phyloP scores from a whole-genome alignment of 2,113 vertebrate genomes.

The Hippocampus comes region DNA sequence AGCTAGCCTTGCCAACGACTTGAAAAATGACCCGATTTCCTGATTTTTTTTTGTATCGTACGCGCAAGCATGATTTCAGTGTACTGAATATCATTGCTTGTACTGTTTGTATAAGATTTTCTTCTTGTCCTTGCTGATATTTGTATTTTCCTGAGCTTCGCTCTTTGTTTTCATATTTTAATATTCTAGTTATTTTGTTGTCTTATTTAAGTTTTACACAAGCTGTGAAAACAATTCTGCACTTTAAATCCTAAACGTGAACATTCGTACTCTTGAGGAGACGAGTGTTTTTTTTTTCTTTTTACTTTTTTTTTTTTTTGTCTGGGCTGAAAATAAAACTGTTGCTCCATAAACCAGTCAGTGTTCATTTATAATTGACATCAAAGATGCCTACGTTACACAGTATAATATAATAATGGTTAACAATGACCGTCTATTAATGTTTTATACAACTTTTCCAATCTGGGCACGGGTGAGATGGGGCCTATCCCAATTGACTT shows the following conservation, averaged over 20 bases:
- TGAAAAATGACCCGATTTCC: conserved; percentile 61
- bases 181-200: conserved; percentile 41
- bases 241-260: conserved; percentile 76
- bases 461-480: no score
- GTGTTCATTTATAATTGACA: conserved; percentile 18
- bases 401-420: background rate
- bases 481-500: no score
- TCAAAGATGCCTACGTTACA: background rate
- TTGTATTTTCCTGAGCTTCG: conserved; percentile 67
- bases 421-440: background rate
- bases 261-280: conserved; percentile 66
- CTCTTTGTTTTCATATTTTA: conserved; percentile 65
- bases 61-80: conserved; percentile 62
- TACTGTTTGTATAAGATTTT: conserved; percentile 51
- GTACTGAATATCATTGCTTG: conserved; percentile 63
- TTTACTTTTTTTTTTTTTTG: conserved; percentile 45
- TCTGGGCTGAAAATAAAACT: conserved; percentile 76
- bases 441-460: background rate
- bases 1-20: conserved; percentile 80
- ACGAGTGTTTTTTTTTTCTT: conserved; percentile 60
- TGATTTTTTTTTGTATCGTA: conserved; percentile 33
- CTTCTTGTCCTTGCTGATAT: conserved; percentile 61
- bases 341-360: conserved; percentile 60
- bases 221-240: conserved; percentile 82
- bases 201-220: conserved; percentile 73